These are phyloP conservation scores for Mormyrus proboscirostris DNA, from an alignment of 2,797 vertebrate species.

Conservation along the genomic window DNA sequence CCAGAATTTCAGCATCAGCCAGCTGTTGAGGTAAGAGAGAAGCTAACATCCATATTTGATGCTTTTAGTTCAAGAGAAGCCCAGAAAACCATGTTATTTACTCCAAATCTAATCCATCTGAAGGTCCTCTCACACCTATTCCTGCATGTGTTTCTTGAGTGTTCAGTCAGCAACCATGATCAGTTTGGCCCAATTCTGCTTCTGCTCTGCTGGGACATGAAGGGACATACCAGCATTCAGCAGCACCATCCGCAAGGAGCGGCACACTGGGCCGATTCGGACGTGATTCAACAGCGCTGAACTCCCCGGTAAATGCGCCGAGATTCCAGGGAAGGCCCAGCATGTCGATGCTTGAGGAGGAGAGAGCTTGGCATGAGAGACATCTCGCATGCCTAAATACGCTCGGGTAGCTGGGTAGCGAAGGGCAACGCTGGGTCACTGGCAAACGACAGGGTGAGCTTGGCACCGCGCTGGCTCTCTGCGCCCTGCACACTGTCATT, in stretches of 20 bases:
- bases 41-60: conserved; percentile 27
- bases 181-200: background rate
- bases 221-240: background rate
- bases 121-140: background rate
- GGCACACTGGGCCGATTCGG: conserved; percentile 35
- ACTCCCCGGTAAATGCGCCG: conserved; percentile 35
- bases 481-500: background rate
- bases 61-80: background rate
- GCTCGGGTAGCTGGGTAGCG: conserved; percentile 39
- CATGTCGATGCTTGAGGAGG: conserved; percentile 46
- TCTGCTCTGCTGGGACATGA: background rate
- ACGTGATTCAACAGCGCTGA: conserved; percentile 43
- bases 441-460: background rate
- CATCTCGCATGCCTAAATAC: conserved; percentile 43
- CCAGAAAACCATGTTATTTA: conserved; percentile 1
- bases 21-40: conserved; percentile 14
- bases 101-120: conserved; percentile 39
- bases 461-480: background rate
- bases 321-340: conserved; percentile 41
- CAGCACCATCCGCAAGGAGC: conserved; percentile 32
- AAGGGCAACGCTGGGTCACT: background rate
- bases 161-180: background rate
- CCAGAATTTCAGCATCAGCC: conserved; percentile 30
- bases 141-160: background rate
- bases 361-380: conserved; percentile 39